Conservation (phyloP, 35 echinoderm and acorn worm species). For the Anneissia japonica region DNA sequence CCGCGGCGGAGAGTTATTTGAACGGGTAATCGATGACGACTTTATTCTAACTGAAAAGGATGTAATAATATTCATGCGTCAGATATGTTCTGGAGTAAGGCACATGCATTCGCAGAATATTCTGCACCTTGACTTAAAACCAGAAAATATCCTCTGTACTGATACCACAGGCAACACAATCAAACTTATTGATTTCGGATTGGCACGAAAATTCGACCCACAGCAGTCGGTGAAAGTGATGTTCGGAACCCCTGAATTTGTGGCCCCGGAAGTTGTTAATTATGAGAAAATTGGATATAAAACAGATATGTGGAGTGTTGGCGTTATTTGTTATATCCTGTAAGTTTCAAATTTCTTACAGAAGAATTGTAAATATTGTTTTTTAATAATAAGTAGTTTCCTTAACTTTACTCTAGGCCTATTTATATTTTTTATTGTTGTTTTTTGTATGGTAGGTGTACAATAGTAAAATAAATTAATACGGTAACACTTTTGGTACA, state of each 20-base stretch:
- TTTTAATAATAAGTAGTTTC: too few relatives aligned
- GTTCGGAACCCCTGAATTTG: slow-evolving; percentile 95
- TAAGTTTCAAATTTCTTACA: slow-evolving; percentile 55
- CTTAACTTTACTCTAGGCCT: too few relatives aligned
- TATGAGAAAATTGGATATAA: slow-evolving; percentile 73
- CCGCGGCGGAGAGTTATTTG: slow-evolving; percentile 82
- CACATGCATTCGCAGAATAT: slow-evolving; percentile 81
- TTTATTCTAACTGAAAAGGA: slow-evolving; percentile 81
- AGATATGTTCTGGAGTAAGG: slow-evolving; percentile 87
- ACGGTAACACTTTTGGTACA: too few relatives aligned
- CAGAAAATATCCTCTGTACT: slow-evolving; percentile 93
- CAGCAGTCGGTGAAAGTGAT: slow-evolving; percentile 69
- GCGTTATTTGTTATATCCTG: slow-evolving; percentile 97
- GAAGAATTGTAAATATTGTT: too few relatives aligned
- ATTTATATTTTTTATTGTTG: too few relatives aligned
- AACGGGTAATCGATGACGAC: slow-evolving; percentile 92
- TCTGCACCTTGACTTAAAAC: slow-evolving; percentile 93
- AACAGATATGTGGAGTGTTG: slow-evolving; percentile 99
- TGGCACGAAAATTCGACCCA: slow-evolving; percentile 72
- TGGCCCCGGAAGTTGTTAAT: slow-evolving; percentile 97
- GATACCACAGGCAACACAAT: slow-evolving; percentile 67
- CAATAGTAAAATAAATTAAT: too few relatives aligned
- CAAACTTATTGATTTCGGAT: slow-evolving; percentile 95
- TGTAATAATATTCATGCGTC: slow-evolving; percentile 91
- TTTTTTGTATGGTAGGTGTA: too few relatives aligned